Base-by-base conservation (phyloP, 2,888 invertebrate genomes). In the Phengaris alcon region DNA sequence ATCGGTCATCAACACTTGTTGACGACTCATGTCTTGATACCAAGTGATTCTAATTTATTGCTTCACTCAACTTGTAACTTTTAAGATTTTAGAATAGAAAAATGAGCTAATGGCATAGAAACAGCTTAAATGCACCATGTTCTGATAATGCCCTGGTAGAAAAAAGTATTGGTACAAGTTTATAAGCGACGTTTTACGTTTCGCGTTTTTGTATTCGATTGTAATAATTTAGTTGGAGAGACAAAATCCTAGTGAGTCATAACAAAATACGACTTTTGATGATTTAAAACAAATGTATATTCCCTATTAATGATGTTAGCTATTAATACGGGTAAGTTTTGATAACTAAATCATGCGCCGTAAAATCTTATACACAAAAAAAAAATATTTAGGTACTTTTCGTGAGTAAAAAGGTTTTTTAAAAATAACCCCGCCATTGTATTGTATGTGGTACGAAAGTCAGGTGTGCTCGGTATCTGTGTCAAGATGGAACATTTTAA, bases 401-500 rank as follows among this genome's bases (percentile, higher is more conserved):
- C 51, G 73, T 44, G 72, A 57, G 48, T 70, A 59, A 22, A 76
- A 70, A 51, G 57, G 22, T 68, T 68, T 59, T 74, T 75, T 75
- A 73, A 64, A 68, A 73, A 74, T 75, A 75, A 69, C 48, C 74
- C 69, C 78, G 74, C 76, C 74, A 78, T 78, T 73, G 9, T 80
- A 44, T 52, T 74, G 81, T 81, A 77, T 59, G 76, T 77, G 79
- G 77, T 15, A 22, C 74, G 75, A 74, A 78, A 80, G 79, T 79
- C 82, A 88, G 87, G 85, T 86, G 82, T 82, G 80, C 82, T 82
- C 54, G 78, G 81, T 80, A 88, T 87, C 80, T 88, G 80, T 88
- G 88, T 89, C 89, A 89, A 87, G 87, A 85, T 83, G 85, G 79
- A 79, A 79, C 81, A 82, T 83, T 86, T 84, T 85, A 82, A 84